phyloP scores from a whole-genome alignment of 2,888 invertebrate species.

The Cheilosia impressa region DNA sequence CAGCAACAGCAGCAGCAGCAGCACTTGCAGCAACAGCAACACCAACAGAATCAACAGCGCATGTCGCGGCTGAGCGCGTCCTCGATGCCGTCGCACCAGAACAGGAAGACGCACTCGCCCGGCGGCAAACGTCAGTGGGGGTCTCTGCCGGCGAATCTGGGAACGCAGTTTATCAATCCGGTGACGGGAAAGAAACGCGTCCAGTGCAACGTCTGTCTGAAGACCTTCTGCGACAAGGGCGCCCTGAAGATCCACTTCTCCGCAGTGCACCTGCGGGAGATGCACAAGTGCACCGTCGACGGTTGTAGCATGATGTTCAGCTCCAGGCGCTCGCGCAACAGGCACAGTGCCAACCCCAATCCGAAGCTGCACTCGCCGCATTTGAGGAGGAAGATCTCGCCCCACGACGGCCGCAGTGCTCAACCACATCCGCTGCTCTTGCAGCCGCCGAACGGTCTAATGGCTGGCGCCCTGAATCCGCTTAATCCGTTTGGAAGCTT shows the following conservation, averaged over 20 bases:
- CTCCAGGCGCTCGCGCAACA: constrained; percentile 96
- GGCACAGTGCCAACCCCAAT: constrained; percentile 99
- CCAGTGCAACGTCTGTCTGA: constrained; percentile 98
- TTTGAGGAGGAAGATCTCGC: constrained; percentile 95
- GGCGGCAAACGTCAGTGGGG: constrained; percentile 91
- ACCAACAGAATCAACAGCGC: constrained; percentile 78
- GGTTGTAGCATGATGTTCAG: constrained; percentile 99
- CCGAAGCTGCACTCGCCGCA: constrained; percentile 99
- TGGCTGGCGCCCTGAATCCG: constrained; percentile 88
- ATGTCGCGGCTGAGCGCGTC: constrained; percentile 74
- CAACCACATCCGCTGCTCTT: constrained; percentile 93
- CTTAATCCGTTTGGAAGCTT: constrained; percentile 91
- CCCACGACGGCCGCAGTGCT: constrained; percentile 95
- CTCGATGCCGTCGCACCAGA: constrained; percentile 58
- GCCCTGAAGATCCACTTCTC: constrained; percentile 99
- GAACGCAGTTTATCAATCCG: constrained; percentile 95
- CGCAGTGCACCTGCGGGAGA: constrained; percentile 98
- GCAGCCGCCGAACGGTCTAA: constrained; percentile 86
- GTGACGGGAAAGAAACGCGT: constrained; percentile 98
- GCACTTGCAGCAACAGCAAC: constrained; percentile 70
- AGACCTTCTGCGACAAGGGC: constrained; percentile 99
- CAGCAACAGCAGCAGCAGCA: constrained; percentile 77
- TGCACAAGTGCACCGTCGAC: constrained; percentile 99
- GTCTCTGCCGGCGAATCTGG: constrained; percentile 91
- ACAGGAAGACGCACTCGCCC: constrained; percentile 81